Base-by-base conservation (phyloP, 2,113 vertebrate genomes). In the Silurus meridionalis region DNA sequence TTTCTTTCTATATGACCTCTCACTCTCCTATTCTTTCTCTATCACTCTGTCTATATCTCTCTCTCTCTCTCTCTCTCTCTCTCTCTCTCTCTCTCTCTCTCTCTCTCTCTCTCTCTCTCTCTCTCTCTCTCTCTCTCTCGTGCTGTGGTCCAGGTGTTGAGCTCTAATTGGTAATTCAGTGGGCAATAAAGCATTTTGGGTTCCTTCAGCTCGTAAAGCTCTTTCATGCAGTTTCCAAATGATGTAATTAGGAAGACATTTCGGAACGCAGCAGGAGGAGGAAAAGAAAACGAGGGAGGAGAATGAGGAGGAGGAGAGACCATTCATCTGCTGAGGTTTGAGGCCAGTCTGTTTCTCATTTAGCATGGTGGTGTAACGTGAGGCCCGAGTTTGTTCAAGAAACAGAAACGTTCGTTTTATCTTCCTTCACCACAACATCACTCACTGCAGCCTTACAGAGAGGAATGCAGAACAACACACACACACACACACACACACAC, bases 161-260 rank as follows among this genome's bases (percentile, higher is more conserved):
- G 87, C 93, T 95, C 94, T 95, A 95, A 95, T 95, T 95, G 94
- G 92, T 93, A 93, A 91, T 95, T 95, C 92, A 78, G 86, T 23
- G 80, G 90, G 91, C 93, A 94, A 93, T 95, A 94, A 95, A 95
- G 92, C 92, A 92, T 93, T 94, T 93, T 89, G 90, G 90, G 91
- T 93, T 91, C 85, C 90, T 88, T 91, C 89, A 74, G 87, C 91
- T 93, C 91, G 92, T 94, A 94, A 95, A 94, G 90, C 88, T 91
- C 92, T 94, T 94, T 94, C 92, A 94, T 93, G 93, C 92, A 90
- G 87, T 91, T 91, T 94, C 92, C 93, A 95, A 95, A 94, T 95
- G 94, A 94, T 95, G 94, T 93, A 95, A 95, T 95, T 95, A 95
- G 91, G 86, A 89, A 13, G 88, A 78, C 88, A 90, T 94, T 92